phyloP scores from a whole-genome alignment of 92 coral and sea anemone species.

The Nematostella vectensis region DNA sequence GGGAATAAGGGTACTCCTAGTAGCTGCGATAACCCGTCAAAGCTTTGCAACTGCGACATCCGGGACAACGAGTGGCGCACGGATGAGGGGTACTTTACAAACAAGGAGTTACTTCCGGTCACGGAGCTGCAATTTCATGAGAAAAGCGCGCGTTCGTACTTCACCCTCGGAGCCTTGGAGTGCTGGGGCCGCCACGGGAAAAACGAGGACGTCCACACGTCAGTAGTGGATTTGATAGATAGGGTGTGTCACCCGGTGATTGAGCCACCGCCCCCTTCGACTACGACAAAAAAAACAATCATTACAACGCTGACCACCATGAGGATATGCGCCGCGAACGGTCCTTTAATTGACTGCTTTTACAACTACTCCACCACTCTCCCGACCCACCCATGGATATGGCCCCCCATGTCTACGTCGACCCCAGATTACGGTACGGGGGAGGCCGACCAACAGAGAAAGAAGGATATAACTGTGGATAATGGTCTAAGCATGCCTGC shows the following conservation, averaged over 20 bases:
- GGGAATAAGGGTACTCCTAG: slow-evolving; percentile 21
- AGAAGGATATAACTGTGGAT: not conserved
- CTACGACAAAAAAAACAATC: slow-evolving; percentile 5
- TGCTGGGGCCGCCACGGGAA: slow-evolving; percentile 62
- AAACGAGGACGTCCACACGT: slow-evolving; percentile 6
- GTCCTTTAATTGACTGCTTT: not conserved
- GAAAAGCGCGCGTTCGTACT: slow-evolving; percentile 46
- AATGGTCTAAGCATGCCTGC: slow-evolving; percentile 41
- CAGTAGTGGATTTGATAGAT: slow-evolving; percentile 10
- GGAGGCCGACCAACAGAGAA: not conserved
- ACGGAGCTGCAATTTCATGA: slow-evolving; percentile 40
- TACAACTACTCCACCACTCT: not conserved
- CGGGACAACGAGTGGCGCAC: slow-evolving; percentile 53
- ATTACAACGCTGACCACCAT: not conserved
- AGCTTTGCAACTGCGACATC: slow-evolving; percentile 77
- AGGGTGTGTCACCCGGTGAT: slow-evolving; percentile 27
- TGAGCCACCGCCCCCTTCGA: slow-evolving; percentile 29
- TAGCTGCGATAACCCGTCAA: slow-evolving; percentile 36
- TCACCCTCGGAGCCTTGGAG: slow-evolving; percentile 79
- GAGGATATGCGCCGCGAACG: not conserved
- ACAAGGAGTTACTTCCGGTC: slow-evolving; percentile 62
- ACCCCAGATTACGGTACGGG: not conserved
- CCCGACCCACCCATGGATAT: slow-evolving; percentile 14
- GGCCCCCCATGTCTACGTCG: not conserved
- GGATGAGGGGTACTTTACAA: slow-evolving; percentile 78